phyloP scores from a whole-genome alignment of 2,797 vertebrate species.

The Gobio occitaniae region DNA sequence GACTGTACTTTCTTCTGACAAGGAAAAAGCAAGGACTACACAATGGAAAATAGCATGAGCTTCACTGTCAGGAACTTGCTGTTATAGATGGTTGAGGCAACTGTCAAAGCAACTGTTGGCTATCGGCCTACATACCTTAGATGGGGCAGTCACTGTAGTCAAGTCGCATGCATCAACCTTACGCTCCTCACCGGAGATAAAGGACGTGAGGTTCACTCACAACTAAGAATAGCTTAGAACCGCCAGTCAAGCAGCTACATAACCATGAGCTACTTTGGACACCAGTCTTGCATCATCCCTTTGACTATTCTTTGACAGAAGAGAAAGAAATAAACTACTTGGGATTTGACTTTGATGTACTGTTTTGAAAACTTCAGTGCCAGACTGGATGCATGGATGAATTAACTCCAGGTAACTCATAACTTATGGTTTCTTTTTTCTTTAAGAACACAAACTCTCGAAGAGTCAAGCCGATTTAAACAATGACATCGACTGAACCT shows the following conservation, averaged over 20 bases:
- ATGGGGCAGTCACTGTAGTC: slow-evolving; percentile 27
- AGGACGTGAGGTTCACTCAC: not conserved
- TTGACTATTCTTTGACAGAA: not conserved
- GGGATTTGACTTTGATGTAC: not conserved
- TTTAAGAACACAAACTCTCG: not conserved
- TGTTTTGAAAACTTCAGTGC: not conserved
- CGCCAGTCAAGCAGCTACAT: not conserved
- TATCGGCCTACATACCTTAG: not conserved
- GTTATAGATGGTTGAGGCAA: slow-evolving; percentile 37
- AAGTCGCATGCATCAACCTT: not conserved
- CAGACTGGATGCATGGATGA: not conserved
- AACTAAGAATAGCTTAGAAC: slow-evolving; percentile 3
- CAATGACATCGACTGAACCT: not conserved
- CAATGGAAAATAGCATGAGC: slow-evolving; percentile 19
- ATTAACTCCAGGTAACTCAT: not conserved
- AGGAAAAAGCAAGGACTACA: slow-evolving; percentile 21
- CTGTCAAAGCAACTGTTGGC: slow-evolving; percentile 1
- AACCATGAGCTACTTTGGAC: slow-evolving; percentile 3
- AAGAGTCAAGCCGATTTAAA: not conserved
- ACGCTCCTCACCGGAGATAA: not conserved
- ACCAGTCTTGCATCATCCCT: not conserved
- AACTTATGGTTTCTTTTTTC: slow-evolving; percentile 2
- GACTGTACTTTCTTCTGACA: slow-evolving; percentile 32
- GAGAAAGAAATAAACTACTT: not conserved
- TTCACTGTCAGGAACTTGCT: slow-evolving; percentile 26